Evolutionary conservation across 2,113 vertebrate species (phyloP).

Genomic region (Pithys albifrons): DNA sequence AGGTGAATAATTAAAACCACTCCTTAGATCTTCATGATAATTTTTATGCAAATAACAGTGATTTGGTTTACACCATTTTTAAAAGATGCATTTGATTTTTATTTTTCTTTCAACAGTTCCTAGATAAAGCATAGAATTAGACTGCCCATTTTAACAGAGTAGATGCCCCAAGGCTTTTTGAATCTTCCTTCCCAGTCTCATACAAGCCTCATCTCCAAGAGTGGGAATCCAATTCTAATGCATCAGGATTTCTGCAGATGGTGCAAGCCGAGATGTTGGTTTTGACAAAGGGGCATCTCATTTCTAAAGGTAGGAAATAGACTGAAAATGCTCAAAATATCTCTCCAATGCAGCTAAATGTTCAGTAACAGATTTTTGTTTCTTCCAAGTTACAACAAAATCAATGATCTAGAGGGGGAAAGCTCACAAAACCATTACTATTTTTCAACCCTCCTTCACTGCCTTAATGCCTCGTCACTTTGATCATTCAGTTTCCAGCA

Average conservation of each 20-base stretch:
- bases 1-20: not conserved
- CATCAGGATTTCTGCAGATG: not conserved
- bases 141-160: not conserved
- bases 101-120: not conserved
- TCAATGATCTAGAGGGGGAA: not conserved
- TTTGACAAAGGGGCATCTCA: not conserved
- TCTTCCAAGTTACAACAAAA: not conserved
- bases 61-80: not conserved
- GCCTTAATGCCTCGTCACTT: not conserved
- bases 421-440: not conserved
- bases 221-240: not conserved
- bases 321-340: not conserved
- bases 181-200: not conserved
- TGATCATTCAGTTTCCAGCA: not conserved
- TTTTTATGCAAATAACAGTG: not conserved
- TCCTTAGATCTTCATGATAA: not conserved
- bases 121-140: not conserved
- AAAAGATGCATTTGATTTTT: not conserved
- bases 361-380: not conserved
- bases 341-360: not conserved
- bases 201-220: not conserved
- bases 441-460: not conserved
- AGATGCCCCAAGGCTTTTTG: not conserved
- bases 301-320: not conserved
- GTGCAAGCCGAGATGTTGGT: not conserved